Percentiles rank a stretch among this genome's conserved stretches.
Evolutionary conservation across 2,113 vertebrate species (phyloP).

Genomic region (Tenebrosternarchus preto): DNA sequence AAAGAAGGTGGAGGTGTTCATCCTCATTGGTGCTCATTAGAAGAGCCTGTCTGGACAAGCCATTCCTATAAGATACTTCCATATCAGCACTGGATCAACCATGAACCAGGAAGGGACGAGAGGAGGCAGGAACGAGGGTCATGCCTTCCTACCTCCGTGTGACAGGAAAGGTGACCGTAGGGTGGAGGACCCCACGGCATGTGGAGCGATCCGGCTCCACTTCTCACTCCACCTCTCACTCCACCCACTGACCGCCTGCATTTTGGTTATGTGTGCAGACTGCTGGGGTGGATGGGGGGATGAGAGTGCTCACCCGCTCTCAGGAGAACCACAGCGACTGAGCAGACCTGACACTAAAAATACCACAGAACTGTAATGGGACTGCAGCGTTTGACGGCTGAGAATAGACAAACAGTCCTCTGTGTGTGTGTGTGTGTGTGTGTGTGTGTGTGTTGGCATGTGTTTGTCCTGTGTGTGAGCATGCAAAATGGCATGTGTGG

Average conservation of each 20-base stretch:
- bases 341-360: neutral
- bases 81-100: neutral
- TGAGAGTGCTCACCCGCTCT: neutral
- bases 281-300: neutral
- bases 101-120: slow-evolving; percentile 12
- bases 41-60: too few species aligned
- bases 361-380: neutral
- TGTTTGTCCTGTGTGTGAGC: too few species aligned
- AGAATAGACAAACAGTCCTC: neutral
- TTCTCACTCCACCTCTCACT: neutral
- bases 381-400: neutral
- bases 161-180: slow-evolving; percentile 39
- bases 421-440: neutral
- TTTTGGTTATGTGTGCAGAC: slow-evolving; percentile 26
- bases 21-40: too few species aligned
- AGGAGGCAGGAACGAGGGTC: slow-evolving; percentile 16
- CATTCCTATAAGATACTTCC: neutral
- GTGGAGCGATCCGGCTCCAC: too few species aligned
- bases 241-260: slow-evolving; percentile 30
- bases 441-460: neutral
- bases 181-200: slow-evolving; percentile 24
- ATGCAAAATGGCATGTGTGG: too few species aligned
- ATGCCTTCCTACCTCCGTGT: slow-evolving; percentile 18
- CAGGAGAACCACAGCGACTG: slow-evolving; percentile 9
- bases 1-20: too few species aligned